Conservation (phyloP, 1,140 invertebrate species). For the Musca vetustissima region DNA sequence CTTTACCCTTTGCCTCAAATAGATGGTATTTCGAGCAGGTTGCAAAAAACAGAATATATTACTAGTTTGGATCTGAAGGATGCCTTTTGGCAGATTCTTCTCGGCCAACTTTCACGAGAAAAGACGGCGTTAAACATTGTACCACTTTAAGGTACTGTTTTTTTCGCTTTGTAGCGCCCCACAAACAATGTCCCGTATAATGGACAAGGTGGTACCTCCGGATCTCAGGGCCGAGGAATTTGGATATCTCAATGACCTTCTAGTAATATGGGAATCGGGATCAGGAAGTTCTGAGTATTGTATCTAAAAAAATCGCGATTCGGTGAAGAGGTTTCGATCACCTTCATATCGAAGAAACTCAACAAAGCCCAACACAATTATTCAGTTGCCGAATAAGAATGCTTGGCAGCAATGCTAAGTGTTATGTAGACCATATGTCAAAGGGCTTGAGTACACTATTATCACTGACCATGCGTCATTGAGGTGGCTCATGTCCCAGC, state of each 20-base stretch:
- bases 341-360: too few relatives aligned
- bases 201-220: slow-evolving; percentile 16
- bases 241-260: slow-evolving; percentile 24
- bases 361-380: too few relatives aligned
- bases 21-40: slow-evolving; percentile 21
- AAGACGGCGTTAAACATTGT: slow-evolving; percentile 19
- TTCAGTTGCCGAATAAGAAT: too few relatives aligned
- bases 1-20: slow-evolving; percentile 26
- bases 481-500: slow-evolving; percentile 39
- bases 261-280: slow-evolving; percentile 8
- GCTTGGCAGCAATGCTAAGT: too few relatives aligned
- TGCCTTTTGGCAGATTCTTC: slow-evolving; percentile 27
- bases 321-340: too few relatives aligned
- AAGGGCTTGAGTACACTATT: slow-evolving; percentile 49
- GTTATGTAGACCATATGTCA: slow-evolving; percentile 53
- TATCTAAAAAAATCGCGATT: background rate
- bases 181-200: slow-evolving; percentile 6
- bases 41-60: slow-evolving; percentile 26
- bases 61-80: slow-evolving; percentile 11
- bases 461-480: too few relatives aligned
- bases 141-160: slow-evolving; percentile 20
- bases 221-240: slow-evolving; percentile 19
- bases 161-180: slow-evolving; percentile 12
- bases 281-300: background rate
- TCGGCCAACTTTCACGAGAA: background rate